phyloP scores from a whole-genome alignment of 2,888 invertebrate species.

The Hemithea aestivaria region DNA sequence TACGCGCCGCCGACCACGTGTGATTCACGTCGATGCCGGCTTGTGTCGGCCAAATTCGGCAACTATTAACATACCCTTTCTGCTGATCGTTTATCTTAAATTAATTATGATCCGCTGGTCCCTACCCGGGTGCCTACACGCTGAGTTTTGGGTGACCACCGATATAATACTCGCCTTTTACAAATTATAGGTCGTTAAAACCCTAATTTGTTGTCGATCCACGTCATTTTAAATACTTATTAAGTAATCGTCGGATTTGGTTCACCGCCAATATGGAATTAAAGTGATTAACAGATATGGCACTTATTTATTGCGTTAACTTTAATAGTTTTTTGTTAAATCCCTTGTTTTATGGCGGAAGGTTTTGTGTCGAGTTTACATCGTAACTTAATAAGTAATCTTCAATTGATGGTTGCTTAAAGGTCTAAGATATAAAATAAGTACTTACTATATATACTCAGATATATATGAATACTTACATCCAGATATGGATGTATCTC shows the following conservation, averaged over 20 bases:
- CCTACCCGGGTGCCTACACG: conserved; percentile 17
- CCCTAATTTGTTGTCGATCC: conserved; percentile 23
- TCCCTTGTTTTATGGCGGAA: conserved; percentile 8
- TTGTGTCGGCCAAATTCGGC: conserved; percentile 45
- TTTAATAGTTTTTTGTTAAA: conserved; percentile 11
- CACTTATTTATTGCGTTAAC: conserved; percentile 22
- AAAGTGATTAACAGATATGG: conserved; percentile 23
- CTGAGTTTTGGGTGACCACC: conserved; percentile 23
- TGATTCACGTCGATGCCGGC: conserved; percentile 48
- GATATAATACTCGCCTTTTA: conserved; percentile 28
- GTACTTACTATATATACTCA: too few species aligned
- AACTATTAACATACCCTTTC: conserved; percentile 61
- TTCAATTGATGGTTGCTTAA: conserved; percentile 6
- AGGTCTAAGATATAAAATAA: background rate
- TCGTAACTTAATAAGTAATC: background rate
- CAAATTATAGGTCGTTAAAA: conserved; percentile 30
- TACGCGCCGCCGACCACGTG: conserved; percentile 40
- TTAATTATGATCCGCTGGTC: conserved; percentile 30
- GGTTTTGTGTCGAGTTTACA: background rate
- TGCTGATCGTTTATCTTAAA: conserved; percentile 47
- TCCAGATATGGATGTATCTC: conserved; percentile 2
- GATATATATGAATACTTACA: too few species aligned
- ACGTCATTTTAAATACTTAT: conserved; percentile 25
- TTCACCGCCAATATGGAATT: conserved; percentile 19
- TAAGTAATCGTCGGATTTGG: conserved; percentile 25